Base-by-base conservation (phyloP, 2,113 vertebrate genomes). In the Mobula hypostoma region DNA sequence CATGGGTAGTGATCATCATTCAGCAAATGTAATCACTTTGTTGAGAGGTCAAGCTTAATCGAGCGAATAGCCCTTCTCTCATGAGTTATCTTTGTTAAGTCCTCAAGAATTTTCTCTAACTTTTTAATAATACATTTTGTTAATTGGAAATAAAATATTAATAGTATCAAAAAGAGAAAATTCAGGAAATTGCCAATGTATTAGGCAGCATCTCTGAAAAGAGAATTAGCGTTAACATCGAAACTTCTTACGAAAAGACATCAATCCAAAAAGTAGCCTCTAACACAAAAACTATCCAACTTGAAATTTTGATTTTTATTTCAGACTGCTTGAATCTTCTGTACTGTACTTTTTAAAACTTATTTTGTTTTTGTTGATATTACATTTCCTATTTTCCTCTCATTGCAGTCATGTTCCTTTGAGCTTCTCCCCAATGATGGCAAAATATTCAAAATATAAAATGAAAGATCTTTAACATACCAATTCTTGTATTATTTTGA, bases 401-500 rank as follows among this genome's bases (percentile, higher is more conserved):
- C 48, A 87, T 12, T 56, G 29, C 68, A 36, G 66, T 91, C 27
- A 21, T 68, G 63, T n/a, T 87, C 11, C 11, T 58, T 24, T 7
- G 36, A 80, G 56, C 29, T 61, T 79, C 61, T 88, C 83, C 19
- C 1, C 63, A 70, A 70, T 91, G 32, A 91, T 92, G 88, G 19
- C n/a, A 72, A 92, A 32, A 40, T 32, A 72, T 92, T 72, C 19
- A 70, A 70, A 70, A 72, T 70, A 92, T 91, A 70, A n/a, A 29
- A 12, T 91, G 15, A 91, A 19, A 91, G 36, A 36, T 40, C 40
- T 68, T 91, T 21, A 32, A 24, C 88, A 24, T 91, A 70, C 32
- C 5, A 91, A 36, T 91, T 92, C 88, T 72, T 92, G 32, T 24
- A 72, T 92, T 92, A 70, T 92, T 92, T 92, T 70, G 85, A 40